A percentile compares a stretch with the other conserved stretches of the same genome.
These are phyloP conservation scores for Hippocampus zosterae DNA, from an alignment of 2,113 vertebrate species.

Conservation along the genomic window DNA sequence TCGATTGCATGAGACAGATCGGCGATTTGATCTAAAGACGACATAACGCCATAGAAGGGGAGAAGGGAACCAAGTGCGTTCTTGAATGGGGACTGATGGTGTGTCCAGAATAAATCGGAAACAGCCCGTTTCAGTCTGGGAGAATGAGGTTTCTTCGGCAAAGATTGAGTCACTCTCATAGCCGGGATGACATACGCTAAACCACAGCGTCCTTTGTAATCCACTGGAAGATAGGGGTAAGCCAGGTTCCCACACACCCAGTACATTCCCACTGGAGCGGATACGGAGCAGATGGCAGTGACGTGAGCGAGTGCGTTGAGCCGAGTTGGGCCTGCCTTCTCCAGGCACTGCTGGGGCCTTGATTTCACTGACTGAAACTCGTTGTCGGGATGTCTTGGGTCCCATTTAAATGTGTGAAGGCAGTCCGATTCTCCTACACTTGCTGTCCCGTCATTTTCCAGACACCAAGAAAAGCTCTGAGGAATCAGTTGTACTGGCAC, in stretches of 20 bases:
- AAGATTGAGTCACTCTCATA: conserved; percentile 38
- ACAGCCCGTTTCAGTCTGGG: conserved; percentile 8
- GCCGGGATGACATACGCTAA: conserved; percentile 43
- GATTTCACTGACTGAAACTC: conserved; percentile 6
- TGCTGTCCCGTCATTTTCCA: conserved; percentile 35
- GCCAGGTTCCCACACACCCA: conserved; percentile 44
- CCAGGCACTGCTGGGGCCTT: conserved; percentile 29
- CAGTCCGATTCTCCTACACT: conserved; percentile 31
- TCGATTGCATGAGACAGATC: conserved; percentile 44
- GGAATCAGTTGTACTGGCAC: conserved; percentile 37
- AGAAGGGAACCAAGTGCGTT: conserved; percentile 32
- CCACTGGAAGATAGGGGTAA: conserved; percentile 46
- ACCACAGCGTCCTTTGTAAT: conserved; percentile 49
- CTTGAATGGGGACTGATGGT: conserved; percentile 40
- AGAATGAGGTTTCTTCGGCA: conserved; percentile 2
- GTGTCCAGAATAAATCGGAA: conserved; percentile 42
- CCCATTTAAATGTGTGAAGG: conserved; percentile 34
- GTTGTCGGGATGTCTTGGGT: background rate
- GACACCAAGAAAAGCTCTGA: conserved; percentile 39
- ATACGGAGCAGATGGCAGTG: conserved; percentile 39
- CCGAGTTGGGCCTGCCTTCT: conserved; percentile 13
- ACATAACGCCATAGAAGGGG: conserved; percentile 45
- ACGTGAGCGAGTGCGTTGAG: conserved; percentile 29
- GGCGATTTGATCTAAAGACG: conserved; percentile 43
- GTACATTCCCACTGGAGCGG: conserved; percentile 48